Conservation (phyloP, 2,797 vertebrate species). For the Sylvia borin region DNA sequence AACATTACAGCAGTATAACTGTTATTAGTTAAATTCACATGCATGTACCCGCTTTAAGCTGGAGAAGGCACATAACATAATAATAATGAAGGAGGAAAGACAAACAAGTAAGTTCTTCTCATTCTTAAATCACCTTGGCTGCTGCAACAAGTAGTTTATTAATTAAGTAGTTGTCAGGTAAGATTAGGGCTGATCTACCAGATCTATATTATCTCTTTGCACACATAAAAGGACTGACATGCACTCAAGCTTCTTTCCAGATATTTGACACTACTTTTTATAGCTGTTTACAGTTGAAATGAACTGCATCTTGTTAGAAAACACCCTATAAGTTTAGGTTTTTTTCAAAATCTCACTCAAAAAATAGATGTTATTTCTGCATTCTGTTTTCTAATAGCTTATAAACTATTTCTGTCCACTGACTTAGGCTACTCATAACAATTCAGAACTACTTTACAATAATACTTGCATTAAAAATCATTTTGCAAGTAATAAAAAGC, state of each 20-base stretch:
- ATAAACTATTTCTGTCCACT: neutral
- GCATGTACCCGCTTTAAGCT: neutral
- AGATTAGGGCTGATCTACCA: neutral
- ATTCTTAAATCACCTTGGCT: neutral
- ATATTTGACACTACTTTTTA: neutral
- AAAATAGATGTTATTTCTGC: neutral
- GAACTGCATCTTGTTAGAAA: neutral
- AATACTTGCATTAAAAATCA: neutral
- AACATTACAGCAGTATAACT: neutral
- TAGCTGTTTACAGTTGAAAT: neutral
- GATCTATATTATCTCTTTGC: neutral
- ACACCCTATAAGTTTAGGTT: fast-evolving
- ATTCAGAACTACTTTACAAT: neutral
- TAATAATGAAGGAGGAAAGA: neutral
- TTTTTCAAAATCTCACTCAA: neutral
- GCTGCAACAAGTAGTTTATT: neutral
- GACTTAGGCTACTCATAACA: neutral
- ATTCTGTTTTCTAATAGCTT: neutral
- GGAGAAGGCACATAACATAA: neutral
- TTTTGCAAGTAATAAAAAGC: neutral
- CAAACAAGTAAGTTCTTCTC: neutral
- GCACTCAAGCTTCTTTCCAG: neutral
- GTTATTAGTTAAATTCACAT: neutral
- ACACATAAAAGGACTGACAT: neutral
- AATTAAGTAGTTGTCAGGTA: neutral